Conservation (phyloP, 2,797 vertebrate species). For the Argyrosomus regius region DNA sequence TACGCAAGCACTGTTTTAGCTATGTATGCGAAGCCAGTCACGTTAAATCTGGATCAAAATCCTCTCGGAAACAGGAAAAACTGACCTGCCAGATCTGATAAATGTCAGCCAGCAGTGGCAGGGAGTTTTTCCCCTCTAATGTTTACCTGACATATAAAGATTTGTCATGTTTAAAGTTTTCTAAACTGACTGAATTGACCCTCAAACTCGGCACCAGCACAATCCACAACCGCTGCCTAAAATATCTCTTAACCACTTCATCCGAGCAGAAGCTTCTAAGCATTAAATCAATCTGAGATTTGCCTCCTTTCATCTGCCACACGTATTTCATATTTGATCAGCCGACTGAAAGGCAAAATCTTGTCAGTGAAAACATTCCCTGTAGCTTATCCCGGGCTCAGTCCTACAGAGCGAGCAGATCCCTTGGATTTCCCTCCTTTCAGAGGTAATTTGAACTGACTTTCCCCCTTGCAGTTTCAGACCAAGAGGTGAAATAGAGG, state of each 20-base stretch:
- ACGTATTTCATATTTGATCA: constrained; percentile 56
- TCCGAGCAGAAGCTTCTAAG: constrained; percentile 36
- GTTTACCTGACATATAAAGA: constrained; percentile 3
- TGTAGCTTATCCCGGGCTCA: constrained; percentile 54
- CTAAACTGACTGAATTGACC: constrained; percentile 40
- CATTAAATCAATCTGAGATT: constrained; percentile 53
- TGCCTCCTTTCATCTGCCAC: constrained; percentile 52
- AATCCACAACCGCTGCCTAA: constrained; percentile 31
- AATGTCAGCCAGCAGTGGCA: constrained; percentile 27
- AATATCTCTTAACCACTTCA: constrained; percentile 29
- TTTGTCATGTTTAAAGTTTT: constrained; percentile 64
- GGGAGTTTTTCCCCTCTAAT: not conserved
- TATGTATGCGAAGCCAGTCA: constrained; percentile 45
- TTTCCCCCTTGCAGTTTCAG: constrained; percentile 37
- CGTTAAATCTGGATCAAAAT: constrained; percentile 57
- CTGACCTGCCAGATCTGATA: constrained; percentile 44
- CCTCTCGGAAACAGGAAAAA: constrained; percentile 32
- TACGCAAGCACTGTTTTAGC: constrained; percentile 51
- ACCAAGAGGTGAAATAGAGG: constrained; percentile 66
- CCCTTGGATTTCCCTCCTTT: constrained; percentile 49
- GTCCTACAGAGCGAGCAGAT: constrained; percentile 54
- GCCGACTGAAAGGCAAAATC: constrained; percentile 50
- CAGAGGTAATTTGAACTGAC: constrained; percentile 63
- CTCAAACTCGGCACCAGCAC: constrained; percentile 34
- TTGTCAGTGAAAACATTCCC: constrained; percentile 50